Conservation (phyloP, 2,113 vertebrate genomes). For the Mus pahari region DNA sequence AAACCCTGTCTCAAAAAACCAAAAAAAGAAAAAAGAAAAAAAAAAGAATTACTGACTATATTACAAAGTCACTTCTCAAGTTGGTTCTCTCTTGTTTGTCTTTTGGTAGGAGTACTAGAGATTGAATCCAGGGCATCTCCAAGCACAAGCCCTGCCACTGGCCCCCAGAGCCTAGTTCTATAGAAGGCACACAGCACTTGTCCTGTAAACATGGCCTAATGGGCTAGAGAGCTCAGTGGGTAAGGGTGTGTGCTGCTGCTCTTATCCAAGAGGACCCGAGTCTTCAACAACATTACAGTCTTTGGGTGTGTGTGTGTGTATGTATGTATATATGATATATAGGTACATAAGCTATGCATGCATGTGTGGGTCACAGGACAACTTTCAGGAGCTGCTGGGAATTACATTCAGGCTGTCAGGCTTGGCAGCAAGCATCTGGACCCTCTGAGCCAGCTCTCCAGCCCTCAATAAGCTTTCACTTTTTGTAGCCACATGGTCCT, state of each 20-base stretch:
- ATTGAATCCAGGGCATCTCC: not conserved
- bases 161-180: not conserved
- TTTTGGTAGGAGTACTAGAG: not conserved
- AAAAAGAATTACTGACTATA: not conserved
- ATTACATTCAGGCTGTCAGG: not conserved
- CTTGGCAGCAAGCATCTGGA: not conserved
- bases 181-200: not conserved
- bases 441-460: not conserved
- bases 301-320: not conserved
- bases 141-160: not conserved
- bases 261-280: not conserved
- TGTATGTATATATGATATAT: no score
- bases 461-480: not conserved
- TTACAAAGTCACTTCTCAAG: not conserved
- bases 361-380: not conserved
- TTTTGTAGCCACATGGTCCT: not conserved
- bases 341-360: not conserved
- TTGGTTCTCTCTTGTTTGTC: not conserved
- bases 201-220: not conserved
- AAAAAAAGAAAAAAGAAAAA: no score
- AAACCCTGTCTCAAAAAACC: no score
- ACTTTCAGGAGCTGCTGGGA: not conserved
- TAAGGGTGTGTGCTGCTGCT: no score
- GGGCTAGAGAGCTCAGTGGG: not conserved
- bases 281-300: not conserved